Conservation (phyloP, 2,797 vertebrate genomes). For the Denticeps clupeoides region DNA sequence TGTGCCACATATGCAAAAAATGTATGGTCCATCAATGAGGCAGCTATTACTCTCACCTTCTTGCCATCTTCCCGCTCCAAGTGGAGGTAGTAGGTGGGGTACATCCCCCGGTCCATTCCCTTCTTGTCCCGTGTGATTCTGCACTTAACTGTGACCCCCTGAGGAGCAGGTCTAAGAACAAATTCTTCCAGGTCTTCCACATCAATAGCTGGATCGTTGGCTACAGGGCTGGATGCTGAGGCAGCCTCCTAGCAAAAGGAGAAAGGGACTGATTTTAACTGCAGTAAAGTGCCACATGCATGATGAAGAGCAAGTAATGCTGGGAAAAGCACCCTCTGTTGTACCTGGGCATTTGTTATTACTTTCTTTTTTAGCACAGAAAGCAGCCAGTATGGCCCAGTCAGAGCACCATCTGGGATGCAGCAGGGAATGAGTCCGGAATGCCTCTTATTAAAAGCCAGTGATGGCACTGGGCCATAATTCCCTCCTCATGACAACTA, state of each 20-base stretch:
- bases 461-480: too few relatives aligned
- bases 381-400: conserved; percentile 2
- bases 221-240: conserved; percentile 76
- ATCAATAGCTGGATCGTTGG: conserved; percentile 66
- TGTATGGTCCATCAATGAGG: too few relatives aligned
- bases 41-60: conserved; percentile 70
- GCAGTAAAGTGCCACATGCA: conserved; percentile 28
- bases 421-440: conserved; percentile 3
- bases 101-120: conserved; percentile 98
- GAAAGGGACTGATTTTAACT: background rate
- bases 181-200: conserved; percentile 94
- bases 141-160: conserved; percentile 89
- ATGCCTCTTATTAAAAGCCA: too few relatives aligned
- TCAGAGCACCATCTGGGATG: conserved; percentile 4
- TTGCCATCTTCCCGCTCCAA: conserved; percentile 94
- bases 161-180: conserved; percentile 79
- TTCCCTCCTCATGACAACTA: too few relatives aligned
- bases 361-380: conserved; percentile 6
- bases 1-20: too few relatives aligned
- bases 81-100: conserved; percentile 97
- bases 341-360: background rate
- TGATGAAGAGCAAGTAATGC: conserved; percentile 19
- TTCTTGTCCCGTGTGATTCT: conserved; percentile 97
- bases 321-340: conserved; percentile 14
- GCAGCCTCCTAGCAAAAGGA: conserved; percentile 70